Percentiles rank a stretch among this genome's conserved stretches.
phyloP scores from a whole-genome alignment of 1,140 invertebrate genomes.

The Glossosoma conforme region DNA sequence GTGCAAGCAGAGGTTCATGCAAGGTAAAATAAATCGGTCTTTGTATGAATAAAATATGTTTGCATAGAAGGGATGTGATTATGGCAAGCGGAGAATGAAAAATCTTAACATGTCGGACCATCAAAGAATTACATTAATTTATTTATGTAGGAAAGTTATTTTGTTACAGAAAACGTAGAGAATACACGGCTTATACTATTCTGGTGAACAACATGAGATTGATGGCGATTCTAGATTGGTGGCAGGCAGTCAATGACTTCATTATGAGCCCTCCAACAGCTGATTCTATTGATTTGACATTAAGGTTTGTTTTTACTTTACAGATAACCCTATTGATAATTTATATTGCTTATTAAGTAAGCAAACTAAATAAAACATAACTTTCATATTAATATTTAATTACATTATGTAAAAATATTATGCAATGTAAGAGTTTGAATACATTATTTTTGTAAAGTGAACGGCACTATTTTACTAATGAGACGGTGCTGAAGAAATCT shows the following conservation, averaged over 20 bases:
- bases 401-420: neutral
- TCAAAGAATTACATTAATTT: neutral
- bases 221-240: slow-evolving; percentile 92
- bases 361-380: neutral
- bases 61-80: no score
- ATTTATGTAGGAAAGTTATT: neutral
- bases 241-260: slow-evolving; percentile 81
- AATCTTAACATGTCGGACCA: no score
- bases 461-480: no score
- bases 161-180: slow-evolving; percentile 54
- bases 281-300: slow-evolving; percentile 17
- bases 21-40: slow-evolving; percentile 35
- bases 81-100: no score
- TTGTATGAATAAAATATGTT: no score
- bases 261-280: slow-evolving; percentile 50
- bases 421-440: neutral
- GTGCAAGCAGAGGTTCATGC: slow-evolving; percentile 86
- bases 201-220: slow-evolving; percentile 93
- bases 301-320: slow-evolving; percentile 10
- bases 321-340: neutral
- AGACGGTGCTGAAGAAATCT: no score
- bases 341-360: neutral
- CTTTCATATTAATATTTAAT: no score
- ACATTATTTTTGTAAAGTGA: no score
- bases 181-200: slow-evolving; percentile 80